Evolutionary conservation across 1,140 invertebrate genomes (phyloP), one percentile per base, ranked within the genome.

Genomic region (Scylla paramamosain): DNA sequence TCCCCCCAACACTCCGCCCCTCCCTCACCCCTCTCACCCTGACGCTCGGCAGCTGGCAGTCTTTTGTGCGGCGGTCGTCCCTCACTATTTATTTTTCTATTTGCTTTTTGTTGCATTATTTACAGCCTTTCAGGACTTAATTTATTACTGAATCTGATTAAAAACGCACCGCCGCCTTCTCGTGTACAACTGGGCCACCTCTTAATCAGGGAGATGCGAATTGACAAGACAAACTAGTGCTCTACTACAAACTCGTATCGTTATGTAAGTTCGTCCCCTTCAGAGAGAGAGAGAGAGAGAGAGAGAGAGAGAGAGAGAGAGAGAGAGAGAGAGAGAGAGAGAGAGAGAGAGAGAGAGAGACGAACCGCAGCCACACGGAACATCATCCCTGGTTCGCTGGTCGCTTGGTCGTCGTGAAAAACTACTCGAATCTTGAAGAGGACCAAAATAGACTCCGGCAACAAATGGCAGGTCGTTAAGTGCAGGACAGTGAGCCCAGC

Each of bases 51-150:
- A 77, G 67, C 16, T 77, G 67, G 67, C 67, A 77, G 31, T 32
- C 86, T 88, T 46, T 88, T 88, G 67, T 77, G 67, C 25, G 25
- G 25, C 67, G 67, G 7, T 25, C 67, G 67, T 77, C n/a, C 67
- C 67, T 77, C 67, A n/a, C 67, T 77, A 25, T 77, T 77, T n/a
- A 77, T 77, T 77, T 77, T 77, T 77, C 67, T n/a, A 77, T 77
- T 25, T 77, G 20, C 67, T 77, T 77, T 77, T 77, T 77, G 67
- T 77, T 77, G 67, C 67, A 77, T 77, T 77, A 77, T n/a, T 77
- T 77, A 77, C 67, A 8, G 67, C 67, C 67, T 77, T 77, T 77
- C 67, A 77, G n/a, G 67, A 77, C 67, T n/a, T 77, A n/a, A 77
- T 77, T 77, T 77, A 77, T 77, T 77, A 77, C 67, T 77, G 67